phyloP scores from a whole-genome alignment of 2,888 invertebrate species.

The Pollenia amentaria region DNA sequence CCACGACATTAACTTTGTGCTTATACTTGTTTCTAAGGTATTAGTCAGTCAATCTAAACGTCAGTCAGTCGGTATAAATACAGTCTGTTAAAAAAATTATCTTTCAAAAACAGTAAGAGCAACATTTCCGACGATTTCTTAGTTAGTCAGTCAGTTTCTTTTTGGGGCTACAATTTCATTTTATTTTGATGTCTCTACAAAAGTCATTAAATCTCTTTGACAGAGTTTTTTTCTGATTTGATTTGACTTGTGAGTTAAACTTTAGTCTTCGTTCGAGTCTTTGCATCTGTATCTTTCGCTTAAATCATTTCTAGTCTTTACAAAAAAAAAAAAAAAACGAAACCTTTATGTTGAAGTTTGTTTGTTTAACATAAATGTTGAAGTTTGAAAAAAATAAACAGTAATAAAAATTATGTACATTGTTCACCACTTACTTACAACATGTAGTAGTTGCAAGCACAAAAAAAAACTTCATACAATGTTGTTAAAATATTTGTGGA shows the following conservation, averaged over 20 bases:
- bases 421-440: slow-evolving; percentile 14
- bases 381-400: not conserved
- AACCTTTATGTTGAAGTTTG: slow-evolving; percentile 34
- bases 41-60: slow-evolving; percentile 39
- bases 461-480: slow-evolving; percentile 34
- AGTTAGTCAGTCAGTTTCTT: not conserved
- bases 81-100: too few relatives aligned
- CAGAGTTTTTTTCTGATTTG: slow-evolving; percentile 21
- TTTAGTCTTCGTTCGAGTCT: slow-evolving; percentile 4
- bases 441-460: slow-evolving; percentile 17
- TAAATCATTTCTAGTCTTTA: slow-evolving; percentile 26
- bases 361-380: slow-evolving; percentile 13
- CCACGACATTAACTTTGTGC: slow-evolving; percentile 71
- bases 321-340: not conserved
- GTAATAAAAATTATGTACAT: not conserved
- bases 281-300: not conserved
- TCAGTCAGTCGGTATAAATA: slow-evolving; percentile 45
- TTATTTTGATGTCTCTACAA: not conserved
- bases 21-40: slow-evolving; percentile 27
- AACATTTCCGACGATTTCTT: slow-evolving; percentile 24
- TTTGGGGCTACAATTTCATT: slow-evolving; percentile 1
- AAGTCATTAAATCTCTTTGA: slow-evolving; percentile 19
- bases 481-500: slow-evolving; percentile 39
- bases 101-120: not conserved
- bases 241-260: slow-evolving; percentile 22